Evolutionary conservation across 2,797 vertebrate genomes (phyloP), one percentile per base, ranked within the genome.

Genomic region (Sphenodon punctatus): DNA sequence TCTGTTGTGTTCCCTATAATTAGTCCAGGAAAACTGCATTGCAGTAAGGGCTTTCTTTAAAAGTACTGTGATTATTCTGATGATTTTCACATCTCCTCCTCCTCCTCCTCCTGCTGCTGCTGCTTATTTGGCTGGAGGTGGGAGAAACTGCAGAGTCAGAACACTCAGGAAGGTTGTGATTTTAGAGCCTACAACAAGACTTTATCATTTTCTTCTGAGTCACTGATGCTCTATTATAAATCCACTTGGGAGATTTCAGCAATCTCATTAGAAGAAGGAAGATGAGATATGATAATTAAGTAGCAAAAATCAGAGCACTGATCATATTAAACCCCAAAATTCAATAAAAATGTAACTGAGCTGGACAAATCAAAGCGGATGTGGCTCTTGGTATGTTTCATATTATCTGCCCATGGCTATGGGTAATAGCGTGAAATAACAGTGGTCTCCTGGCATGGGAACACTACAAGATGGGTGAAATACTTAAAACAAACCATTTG

Each of bases 11-110:
- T 32, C 34, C 46, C 20, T 59, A n/a, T 46, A 16, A n/a, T 76
- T 36, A 41, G 55, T 27, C 30, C 10, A 20, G 36, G 45, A 59
- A 61, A 39, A 34, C 45, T 51, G 36, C 65, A 68, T 36, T 51
- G 45, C 65, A 59, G 53, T 43, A 25, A 38, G 23, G 56, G 12
- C 20, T 67, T 49, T n/a, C 32, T 64, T 65, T 45, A 22, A 23
- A 73, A 59, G 67, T 65, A 34, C 41, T 70, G 23, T 58, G 45
- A 82, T 88, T 66, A 66, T 89, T 59, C n/a, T n/a, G n/a, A 38
- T 45, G 56, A 78, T 55, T 81, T 75, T 56, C 71, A 86, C 70
- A 36, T 45, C 19, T n/a, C n/a, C n/a, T n/a, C n/a, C n/a, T n/a
- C n/a, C n/a, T n/a, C n/a, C n/a, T n/a, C n/a, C n/a, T n/a, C n/a